A percentile compares a stretch with the other conserved stretches of the same genome.
Evolutionary conservation across 2,797 vertebrate species (phyloP).

Genomic region (Xerus rutilus): DNA sequence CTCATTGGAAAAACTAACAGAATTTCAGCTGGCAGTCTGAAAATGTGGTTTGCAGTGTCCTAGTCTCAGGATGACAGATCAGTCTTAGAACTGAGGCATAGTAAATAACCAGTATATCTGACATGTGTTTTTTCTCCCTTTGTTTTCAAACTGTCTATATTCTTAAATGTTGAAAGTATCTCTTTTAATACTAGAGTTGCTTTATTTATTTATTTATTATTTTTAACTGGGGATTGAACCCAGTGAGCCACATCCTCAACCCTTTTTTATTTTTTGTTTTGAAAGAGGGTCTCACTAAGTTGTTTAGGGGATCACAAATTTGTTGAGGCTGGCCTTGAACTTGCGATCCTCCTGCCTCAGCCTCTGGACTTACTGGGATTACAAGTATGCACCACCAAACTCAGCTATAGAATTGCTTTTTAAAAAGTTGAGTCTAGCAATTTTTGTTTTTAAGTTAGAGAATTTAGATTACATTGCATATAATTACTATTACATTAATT

Average conservation of each 20-base stretch:
- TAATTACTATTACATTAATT: background rate
- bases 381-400: too few relatives aligned
- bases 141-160: background rate
- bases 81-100: background rate
- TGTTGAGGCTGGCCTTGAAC: too few relatives aligned
- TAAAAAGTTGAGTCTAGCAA: background rate
- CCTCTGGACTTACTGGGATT: too few relatives aligned
- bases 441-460: background rate
- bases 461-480: background rate
- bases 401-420: background rate
- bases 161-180: background rate
- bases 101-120: background rate
- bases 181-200: background rate
- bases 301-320: too few relatives aligned
- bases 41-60: background rate
- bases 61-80: background rate
- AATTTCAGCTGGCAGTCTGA: background rate
- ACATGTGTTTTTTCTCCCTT: background rate
- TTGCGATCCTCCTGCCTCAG: too few relatives aligned
- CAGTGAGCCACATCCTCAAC: too few relatives aligned
- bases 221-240: too few relatives aligned
- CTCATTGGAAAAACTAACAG: background rate
- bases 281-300: too few relatives aligned
- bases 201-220: background rate
- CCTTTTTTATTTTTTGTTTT: too few relatives aligned